phyloP scores from a whole-genome alignment of 2,888 invertebrate species.

The Autographa gamma region DNA sequence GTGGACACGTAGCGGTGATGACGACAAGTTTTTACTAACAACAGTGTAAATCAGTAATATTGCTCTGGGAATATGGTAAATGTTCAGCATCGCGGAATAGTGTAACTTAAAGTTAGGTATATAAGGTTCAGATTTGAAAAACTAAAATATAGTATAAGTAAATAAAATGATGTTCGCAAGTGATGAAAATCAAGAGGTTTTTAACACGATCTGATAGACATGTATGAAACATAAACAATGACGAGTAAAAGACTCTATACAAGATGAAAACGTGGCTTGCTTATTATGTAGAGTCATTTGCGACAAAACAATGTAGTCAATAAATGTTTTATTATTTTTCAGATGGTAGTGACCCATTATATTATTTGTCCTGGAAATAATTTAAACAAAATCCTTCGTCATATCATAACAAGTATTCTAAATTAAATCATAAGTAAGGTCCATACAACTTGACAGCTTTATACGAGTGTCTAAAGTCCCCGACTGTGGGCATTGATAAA shows the following conservation, averaged over 20 bases:
- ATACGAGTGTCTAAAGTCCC: constrained; percentile 29
- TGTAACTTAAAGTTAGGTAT: too few relatives aligned
- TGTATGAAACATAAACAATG: too few relatives aligned
- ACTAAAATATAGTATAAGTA: too few relatives aligned
- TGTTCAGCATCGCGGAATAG: neutral
- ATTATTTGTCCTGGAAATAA: neutral
- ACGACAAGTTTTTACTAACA: constrained; percentile 29
- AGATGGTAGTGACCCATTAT: neutral
- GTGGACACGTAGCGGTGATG: constrained; percentile 37
- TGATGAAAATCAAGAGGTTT: too few relatives aligned
- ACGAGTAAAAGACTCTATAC: too few relatives aligned
- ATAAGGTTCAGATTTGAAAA: too few relatives aligned
- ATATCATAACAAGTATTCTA: neutral
- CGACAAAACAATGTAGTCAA: too few relatives aligned
- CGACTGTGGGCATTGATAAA: constrained; percentile 34
- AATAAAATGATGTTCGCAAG: too few relatives aligned
- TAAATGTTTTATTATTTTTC: too few relatives aligned
- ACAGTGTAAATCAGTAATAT: constrained; percentile 14
- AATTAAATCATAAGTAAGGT: neutral
- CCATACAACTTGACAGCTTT: constrained; percentile 16
- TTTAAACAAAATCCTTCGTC: neutral
- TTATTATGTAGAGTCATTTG: too few relatives aligned
- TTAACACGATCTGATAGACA: too few relatives aligned
- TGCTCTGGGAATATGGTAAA: neutral
- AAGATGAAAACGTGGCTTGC: too few relatives aligned